Conservation (phyloP, 2,888 invertebrate genomes). For the Eristalis pertinax region DNA sequence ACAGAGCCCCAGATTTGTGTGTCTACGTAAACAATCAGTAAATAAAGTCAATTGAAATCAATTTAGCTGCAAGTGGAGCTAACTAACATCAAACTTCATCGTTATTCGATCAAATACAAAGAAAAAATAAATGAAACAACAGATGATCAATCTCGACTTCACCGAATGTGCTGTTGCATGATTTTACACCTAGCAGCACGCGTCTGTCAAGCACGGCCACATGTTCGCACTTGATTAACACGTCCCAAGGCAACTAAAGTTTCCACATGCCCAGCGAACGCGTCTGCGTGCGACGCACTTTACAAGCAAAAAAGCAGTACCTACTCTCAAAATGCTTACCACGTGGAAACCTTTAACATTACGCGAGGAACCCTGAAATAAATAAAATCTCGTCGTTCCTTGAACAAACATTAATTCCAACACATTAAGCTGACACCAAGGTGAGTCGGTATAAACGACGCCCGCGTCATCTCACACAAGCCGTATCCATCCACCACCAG, state of each 20-base stretch:
- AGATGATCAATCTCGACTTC: background rate
- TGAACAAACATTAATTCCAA: background rate
- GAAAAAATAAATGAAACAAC: background rate
- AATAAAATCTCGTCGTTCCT: background rate
- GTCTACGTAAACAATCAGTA: no score
- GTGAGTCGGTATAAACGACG: background rate
- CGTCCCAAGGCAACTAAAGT: background rate
- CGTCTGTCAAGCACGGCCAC: background rate
- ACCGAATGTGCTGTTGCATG: background rate
- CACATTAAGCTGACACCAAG: background rate
- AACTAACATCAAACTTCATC: no score
- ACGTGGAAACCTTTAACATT: background rate
- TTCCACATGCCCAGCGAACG: background rate
- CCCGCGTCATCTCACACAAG: no score
- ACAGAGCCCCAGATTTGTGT: no score
- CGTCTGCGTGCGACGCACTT: background rate
- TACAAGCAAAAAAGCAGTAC: background rate
- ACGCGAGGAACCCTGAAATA: background rate
- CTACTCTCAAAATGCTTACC: background rate
- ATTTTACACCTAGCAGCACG: background rate
- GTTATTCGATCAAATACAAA: no score
- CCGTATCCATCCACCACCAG: no score
- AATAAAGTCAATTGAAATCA: no score
- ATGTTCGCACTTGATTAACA: background rate
- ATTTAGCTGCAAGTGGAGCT: no score